Evolutionary conservation across 2,888 invertebrate genomes (phyloP).

Genomic region (Dasypogon diadema): DNA sequence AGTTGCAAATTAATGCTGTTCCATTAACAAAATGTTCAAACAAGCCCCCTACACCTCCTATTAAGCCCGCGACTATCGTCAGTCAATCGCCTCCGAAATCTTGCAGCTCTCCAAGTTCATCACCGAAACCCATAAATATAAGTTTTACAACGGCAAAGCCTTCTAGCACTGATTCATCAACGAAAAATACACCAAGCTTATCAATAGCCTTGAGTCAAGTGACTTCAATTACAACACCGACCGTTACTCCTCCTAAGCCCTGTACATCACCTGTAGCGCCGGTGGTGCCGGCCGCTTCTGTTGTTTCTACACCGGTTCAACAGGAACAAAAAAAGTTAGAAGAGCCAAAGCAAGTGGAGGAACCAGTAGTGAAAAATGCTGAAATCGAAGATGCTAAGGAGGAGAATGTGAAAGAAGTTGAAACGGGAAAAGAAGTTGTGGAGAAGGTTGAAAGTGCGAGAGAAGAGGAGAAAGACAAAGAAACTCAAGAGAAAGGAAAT

Average conservation of each 20-base stretch:
- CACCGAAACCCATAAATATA: constrained; percentile 10
- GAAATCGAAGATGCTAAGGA: constrained; percentile 38
- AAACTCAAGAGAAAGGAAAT: constrained; percentile 41
- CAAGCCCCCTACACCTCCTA: constrained; percentile 49
- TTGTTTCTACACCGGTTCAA: neutral
- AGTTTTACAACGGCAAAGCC: neutral
- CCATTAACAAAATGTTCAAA: constrained; percentile 59
- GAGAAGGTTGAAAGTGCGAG: constrained; percentile 27
- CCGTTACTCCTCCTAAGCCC: constrained; percentile 36
- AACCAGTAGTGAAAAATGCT: neutral
- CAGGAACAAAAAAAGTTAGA: constrained; percentile 7
- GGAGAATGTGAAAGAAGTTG: constrained; percentile 30
- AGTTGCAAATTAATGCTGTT: constrained; percentile 58
- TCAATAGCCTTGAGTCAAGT: constrained; percentile 38
- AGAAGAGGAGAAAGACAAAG: constrained; percentile 46
- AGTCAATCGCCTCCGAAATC: constrained; percentile 12
- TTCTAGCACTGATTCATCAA: neutral
- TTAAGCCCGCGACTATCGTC: neutral
- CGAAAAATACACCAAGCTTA: neutral
- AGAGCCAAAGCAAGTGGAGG: neutral
- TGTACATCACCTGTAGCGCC: neutral
- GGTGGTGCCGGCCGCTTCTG: neutral
- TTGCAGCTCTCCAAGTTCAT: neutral
- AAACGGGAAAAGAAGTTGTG: neutral
- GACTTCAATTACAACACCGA: constrained; percentile 12